Evolutionary conservation across 2,113 vertebrate genomes (phyloP).

Genomic region (Hemicordylus capensis): DNA sequence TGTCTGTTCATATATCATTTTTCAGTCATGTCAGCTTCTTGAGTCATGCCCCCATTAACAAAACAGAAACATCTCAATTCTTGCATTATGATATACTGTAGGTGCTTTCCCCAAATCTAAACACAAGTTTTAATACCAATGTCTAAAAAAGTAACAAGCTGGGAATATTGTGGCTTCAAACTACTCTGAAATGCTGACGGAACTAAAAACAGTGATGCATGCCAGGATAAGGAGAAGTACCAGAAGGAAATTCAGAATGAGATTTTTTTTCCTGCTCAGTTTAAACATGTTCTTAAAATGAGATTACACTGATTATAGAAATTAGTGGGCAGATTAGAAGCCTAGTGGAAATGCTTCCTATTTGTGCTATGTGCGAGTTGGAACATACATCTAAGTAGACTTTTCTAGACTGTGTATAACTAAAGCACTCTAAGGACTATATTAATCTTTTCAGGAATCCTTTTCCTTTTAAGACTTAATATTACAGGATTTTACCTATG

Average conservation of each 20-base stretch:
- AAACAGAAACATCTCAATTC: neutral
- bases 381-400: neutral
- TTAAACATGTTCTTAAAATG: neutral
- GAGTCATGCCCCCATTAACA: no score
- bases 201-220: neutral
- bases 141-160: neutral
- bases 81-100: neutral
- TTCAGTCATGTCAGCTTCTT: neutral
- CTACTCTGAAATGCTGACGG: neutral
- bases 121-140: neutral
- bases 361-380: neutral
- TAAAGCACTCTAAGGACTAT: accelerated
- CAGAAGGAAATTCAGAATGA: neutral
- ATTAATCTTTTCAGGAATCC: no score
- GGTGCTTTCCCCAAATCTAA: neutral
- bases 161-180: neutral
- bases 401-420: neutral
- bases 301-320: neutral
- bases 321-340: neutral
- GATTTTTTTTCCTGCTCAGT: neutral
- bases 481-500: neutral
- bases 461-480: neutral
- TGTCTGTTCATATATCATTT: no score
- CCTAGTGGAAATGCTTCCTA: neutral
- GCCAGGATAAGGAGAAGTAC: neutral